phyloP scores from a whole-genome alignment of 2,888 invertebrate species.

The Sphecodes monilicornis region DNA sequence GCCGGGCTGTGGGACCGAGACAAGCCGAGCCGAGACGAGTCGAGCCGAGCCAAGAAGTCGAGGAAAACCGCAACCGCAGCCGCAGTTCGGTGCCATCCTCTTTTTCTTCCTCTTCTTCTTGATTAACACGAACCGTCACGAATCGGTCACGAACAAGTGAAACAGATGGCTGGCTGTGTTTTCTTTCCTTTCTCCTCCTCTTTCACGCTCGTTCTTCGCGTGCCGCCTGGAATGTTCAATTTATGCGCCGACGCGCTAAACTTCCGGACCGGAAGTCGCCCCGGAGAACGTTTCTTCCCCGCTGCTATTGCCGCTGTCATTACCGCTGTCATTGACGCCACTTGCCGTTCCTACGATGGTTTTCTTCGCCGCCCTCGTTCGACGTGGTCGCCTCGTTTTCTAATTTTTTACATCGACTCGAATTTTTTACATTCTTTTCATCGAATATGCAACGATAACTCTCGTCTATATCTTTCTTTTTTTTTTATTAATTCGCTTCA shows the following conservation, averaged over 20 bases:
- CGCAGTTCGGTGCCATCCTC: slow-evolving; percentile 20
- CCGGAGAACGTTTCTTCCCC: neutral
- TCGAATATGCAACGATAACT: neutral
- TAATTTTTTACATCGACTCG: neutral
- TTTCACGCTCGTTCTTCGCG: slow-evolving; percentile 2
- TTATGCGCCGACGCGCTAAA: neutral
- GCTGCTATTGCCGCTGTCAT: neutral
- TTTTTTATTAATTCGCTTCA: too few relatives aligned
- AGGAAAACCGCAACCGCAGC: neutral
- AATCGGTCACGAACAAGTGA: slow-evolving; percentile 68
- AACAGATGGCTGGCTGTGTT: slow-evolving; percentile 53
- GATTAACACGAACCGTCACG: slow-evolving; percentile 69
- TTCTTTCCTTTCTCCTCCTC: slow-evolving; percentile 13
- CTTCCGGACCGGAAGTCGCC: slow-evolving; percentile 23
- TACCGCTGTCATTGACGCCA: neutral
- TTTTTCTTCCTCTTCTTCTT: slow-evolving; percentile 48
- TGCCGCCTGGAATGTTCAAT: slow-evolving; percentile 32
- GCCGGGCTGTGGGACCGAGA: neutral
- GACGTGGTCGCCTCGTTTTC: neutral
- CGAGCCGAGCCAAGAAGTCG: neutral
- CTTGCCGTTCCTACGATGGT: neutral
- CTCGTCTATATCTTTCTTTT: too few relatives aligned
- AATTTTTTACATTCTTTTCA: neutral
- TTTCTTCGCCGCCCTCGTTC: neutral
- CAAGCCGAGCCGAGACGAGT: neutral